phyloP scores from a whole-genome alignment of 2,797 vertebrate species.

The Sebastes hopkinsi region DNA sequence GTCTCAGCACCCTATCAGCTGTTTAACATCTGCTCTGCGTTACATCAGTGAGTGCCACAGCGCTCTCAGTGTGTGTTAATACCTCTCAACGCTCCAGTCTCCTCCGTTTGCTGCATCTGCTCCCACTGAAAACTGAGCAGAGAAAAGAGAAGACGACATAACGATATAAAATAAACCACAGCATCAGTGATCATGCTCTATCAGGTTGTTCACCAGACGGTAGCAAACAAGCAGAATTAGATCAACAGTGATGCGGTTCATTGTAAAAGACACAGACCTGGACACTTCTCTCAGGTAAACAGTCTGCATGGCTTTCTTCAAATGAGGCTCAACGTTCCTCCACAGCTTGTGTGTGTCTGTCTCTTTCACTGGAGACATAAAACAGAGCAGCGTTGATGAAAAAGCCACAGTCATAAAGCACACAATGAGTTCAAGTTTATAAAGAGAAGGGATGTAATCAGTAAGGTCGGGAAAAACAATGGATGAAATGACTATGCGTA shows the following conservation, averaged over 20 bases:
- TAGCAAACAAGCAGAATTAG: not conserved
- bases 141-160: not conserved
- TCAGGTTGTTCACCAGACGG: not conserved
- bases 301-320: conserved; percentile 98
- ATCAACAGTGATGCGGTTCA: not conserved
- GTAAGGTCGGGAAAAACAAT: not conserved
- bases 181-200: not conserved
- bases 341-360: conserved; percentile 94
- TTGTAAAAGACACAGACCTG: conserved; percentile 80
- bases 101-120: conserved; percentile 86
- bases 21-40: conserved; percentile 25
- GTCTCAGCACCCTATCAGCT: not conserved
- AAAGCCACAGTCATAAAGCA: not conserved
- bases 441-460: not conserved
- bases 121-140: conserved; percentile 92
- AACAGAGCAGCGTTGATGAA: not conserved
- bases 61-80: conserved; percentile 27
- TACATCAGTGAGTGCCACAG: not conserved
- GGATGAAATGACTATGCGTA: not conserved
- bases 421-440: rapidly evolving
- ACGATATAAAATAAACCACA: not conserved
- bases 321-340: conserved; percentile 96
- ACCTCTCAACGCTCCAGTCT: conserved; percentile 89
- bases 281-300: conserved; percentile 97
- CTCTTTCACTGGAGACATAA: conserved; percentile 85